Evolutionary conservation across 2,797 vertebrate species (phyloP).

Genomic region (Uromys caudimaculatus): DNA sequence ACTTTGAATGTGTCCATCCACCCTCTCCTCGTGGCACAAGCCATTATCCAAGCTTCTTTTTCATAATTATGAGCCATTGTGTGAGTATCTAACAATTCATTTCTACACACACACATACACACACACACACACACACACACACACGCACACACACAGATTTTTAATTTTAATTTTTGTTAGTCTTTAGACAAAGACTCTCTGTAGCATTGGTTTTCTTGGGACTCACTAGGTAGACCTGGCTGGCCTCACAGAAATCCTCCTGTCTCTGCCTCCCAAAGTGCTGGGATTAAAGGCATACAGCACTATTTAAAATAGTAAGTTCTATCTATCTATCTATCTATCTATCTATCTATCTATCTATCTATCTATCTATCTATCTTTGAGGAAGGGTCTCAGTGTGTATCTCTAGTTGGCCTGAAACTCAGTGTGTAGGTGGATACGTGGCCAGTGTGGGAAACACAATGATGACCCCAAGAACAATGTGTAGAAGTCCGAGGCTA

Average conservation of each 20-base stretch:
- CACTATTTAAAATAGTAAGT: background rate
- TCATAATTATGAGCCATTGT: background rate
- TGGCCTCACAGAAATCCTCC: background rate
- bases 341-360: background rate
- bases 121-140: background rate
- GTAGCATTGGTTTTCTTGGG: background rate
- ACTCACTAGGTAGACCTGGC: background rate
- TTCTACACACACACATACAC: background rate
- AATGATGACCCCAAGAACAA: conserved; percentile 75
- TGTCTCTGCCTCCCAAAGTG: background rate
- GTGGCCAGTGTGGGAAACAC: conserved; percentile 85
- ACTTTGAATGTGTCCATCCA: background rate
- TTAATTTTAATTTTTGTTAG: background rate
- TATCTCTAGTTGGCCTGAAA: background rate
- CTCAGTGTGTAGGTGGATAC: background rate
- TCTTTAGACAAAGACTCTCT: background rate
- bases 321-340: background rate
- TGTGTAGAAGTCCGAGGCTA: conserved; percentile 77
- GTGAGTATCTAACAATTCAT: background rate
- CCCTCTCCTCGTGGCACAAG: background rate
- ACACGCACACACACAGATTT: too few species aligned
- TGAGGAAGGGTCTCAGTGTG: too few species aligned
- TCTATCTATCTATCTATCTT: background rate
- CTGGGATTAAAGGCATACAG: background rate
- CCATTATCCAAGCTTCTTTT: background rate